Percentiles rank a stretch among this genome's conserved stretches.
Evolutionary conservation across 2,888 invertebrate species (phyloP).

Genomic region (Heliothis peltigera): DNA sequence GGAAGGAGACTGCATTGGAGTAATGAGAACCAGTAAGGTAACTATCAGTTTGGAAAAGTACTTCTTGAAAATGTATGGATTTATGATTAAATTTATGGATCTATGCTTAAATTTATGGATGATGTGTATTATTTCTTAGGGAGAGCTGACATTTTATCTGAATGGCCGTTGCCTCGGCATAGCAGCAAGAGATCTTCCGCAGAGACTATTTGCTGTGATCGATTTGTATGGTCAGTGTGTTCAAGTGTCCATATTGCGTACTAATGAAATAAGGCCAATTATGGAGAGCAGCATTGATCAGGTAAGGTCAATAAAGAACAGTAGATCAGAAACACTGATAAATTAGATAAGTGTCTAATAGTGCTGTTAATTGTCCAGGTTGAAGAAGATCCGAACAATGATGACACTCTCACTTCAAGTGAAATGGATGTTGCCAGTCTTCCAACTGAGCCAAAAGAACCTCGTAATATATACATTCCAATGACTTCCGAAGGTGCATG

Average conservation of each 20-base stretch:
- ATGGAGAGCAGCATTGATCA: conserved; percentile 76
- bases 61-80: not conserved
- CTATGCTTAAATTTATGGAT: too few relatives aligned
- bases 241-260: conserved; percentile 92
- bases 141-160: conserved; percentile 96
- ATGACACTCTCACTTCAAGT: conserved; percentile 75
- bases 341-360: too few relatives aligned
- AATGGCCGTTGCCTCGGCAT: conserved; percentile 97
- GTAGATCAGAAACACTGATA: not conserved
- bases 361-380: conserved; percentile 60
- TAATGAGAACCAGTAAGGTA: conserved; percentile 94
- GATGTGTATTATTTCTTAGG: conserved; percentile 80
- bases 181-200: conserved; percentile 94
- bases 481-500: conserved; percentile 74
- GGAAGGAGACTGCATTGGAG: conserved; percentile 95
- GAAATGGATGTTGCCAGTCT: conserved; percentile 68
- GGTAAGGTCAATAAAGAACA: conserved; percentile 66
- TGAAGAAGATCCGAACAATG: conserved; percentile 79
- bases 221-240: conserved; percentile 98
- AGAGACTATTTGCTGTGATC: conserved; percentile 96
- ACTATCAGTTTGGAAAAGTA: conserved; percentile 18
- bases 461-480: conserved; percentile 70
- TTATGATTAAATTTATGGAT: too few relatives aligned
- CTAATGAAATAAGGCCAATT: conserved; percentile 72
- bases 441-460: conserved; percentile 66